These are phyloP conservation scores for Euborellia annulipes DNA, from an alignment of 1,140 invertebrate species.

Conservation along the genomic window DNA sequence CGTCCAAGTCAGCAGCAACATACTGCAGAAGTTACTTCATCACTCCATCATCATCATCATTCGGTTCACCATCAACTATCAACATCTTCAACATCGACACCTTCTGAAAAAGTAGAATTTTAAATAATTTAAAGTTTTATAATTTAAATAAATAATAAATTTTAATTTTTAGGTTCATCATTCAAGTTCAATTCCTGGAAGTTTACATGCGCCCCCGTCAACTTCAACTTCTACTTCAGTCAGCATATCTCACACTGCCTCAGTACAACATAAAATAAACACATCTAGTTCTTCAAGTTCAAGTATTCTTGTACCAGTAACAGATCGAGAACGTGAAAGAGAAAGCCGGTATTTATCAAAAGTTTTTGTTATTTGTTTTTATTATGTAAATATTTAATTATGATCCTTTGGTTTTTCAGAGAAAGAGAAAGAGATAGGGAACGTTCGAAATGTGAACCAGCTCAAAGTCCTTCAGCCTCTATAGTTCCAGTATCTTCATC, in stretches of 20 bases:
- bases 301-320: no score
- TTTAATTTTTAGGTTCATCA: background rate
- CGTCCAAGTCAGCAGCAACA: constrained; percentile 35
- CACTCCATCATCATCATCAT: constrained; percentile 43
- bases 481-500: no score
- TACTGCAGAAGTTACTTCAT: constrained; percentile 40
- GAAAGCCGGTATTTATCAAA: no score
- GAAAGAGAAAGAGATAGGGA: no score
- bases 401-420: background rate
- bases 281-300: constrained; percentile 13
- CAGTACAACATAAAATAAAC: constrained; percentile 40
- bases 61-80: constrained; percentile 18
- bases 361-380: no score
- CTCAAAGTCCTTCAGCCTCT: no score
- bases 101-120: background rate
- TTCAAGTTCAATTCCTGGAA: background rate
- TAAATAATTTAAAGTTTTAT: background rate
- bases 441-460: no score
- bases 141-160: background rate
- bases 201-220: no score
- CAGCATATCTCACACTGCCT: constrained; percentile 38
- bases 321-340: no score
- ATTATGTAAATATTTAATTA: constrained; percentile 1
- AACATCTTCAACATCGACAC: no score
- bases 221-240: constrained; percentile 25